phyloP scores from a whole-genome alignment of 2,797 vertebrate genomes.

The Malurus splendens region DNA sequence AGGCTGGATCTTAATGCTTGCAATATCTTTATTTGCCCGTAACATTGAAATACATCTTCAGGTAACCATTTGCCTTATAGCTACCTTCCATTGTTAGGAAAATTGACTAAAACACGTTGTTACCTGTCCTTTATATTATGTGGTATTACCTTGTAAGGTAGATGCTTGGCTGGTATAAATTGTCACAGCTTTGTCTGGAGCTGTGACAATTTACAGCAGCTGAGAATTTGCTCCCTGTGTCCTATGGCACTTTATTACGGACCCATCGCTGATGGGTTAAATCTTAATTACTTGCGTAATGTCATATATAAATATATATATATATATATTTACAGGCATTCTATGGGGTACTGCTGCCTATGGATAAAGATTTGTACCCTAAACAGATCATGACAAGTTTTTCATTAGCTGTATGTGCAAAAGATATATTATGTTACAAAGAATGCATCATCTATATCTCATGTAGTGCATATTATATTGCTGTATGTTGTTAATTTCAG shows the following conservation, averaged over 20 bases:
- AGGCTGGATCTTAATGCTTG: conserved; percentile 79
- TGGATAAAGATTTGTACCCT: conserved; percentile 95
- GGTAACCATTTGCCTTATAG: conserved; percentile 96
- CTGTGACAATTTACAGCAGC: conserved; percentile 32
- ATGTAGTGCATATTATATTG: conserved; percentile 78
- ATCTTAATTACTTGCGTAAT: conserved; percentile 96
- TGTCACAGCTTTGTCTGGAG: conserved; percentile 26
- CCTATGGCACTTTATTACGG: conserved; percentile 91
- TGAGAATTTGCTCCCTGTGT: conserved; percentile 71
- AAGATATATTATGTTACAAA: conserved; percentile 81
- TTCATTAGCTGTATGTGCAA: conserved; percentile 75
- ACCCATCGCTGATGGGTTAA: conserved; percentile 92
- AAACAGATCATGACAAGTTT: conserved; percentile 79
- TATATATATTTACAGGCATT: conserved; percentile 83
- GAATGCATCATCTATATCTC: conserved; percentile 76
- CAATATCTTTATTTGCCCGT: conserved; percentile 81
- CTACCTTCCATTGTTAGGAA: conserved; percentile 82
- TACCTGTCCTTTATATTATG: conserved; percentile 80
- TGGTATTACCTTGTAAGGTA: conserved; percentile 75
- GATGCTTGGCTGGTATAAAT: conserved; percentile 48
- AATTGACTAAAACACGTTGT: conserved; percentile 75
- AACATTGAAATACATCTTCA: conserved; percentile 86
- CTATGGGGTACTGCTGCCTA: conserved; percentile 89
- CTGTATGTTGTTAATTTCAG: conserved; percentile 85
- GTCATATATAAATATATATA: conserved; percentile 74